These are phyloP conservation scores for Hemaris fuciformis DNA, from an alignment of 2,888 invertebrate genomes.

Conservation along the genomic window DNA sequence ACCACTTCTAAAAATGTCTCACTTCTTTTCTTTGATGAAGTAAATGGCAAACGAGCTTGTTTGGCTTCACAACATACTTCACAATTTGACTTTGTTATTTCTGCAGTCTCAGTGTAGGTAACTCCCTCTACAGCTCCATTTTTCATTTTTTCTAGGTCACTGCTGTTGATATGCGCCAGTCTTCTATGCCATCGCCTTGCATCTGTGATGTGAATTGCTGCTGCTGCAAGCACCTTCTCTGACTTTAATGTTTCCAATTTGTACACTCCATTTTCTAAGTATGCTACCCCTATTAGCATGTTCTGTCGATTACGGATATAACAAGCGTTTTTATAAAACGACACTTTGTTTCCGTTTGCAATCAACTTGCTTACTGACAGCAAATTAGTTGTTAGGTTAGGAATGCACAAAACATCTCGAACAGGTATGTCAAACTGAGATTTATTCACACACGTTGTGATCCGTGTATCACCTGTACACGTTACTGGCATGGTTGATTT, in stretches of 20 bases:
- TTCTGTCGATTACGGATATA: no score
- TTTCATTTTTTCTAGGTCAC: constrained; percentile 21
- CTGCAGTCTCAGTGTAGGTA: constrained; percentile 23
- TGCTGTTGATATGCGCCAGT: constrained; percentile 14
- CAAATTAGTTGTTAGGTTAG: constrained; percentile 23
- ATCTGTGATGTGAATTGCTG: constrained; percentile 5
- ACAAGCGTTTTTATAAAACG: constrained; percentile 8
- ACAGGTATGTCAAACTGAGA: constrained; percentile 21
- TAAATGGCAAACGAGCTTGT: constrained; percentile 25
- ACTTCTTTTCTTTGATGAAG: constrained; percentile 19
- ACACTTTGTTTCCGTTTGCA: background rate
- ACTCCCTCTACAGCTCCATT: constrained; percentile 29
- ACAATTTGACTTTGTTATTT: constrained; percentile 22
- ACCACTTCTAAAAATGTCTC: constrained; percentile 20
- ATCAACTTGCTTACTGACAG: constrained; percentile 29
- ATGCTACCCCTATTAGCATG: constrained; percentile 20
- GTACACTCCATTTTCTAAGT: constrained; percentile 23
- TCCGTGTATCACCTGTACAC: constrained; percentile 23
- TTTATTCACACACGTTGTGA: constrained; percentile 18
- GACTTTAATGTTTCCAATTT: constrained; percentile 16
- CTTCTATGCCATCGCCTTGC: constrained; percentile 22
- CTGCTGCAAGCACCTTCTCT: no score
- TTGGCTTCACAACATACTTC: constrained; percentile 27
- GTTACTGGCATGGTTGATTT: constrained; percentile 18
- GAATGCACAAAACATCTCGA: constrained; percentile 28